Evolutionary conservation across 2,888 invertebrate species (phyloP).

Genomic region (Cheilosia vulpina): DNA sequence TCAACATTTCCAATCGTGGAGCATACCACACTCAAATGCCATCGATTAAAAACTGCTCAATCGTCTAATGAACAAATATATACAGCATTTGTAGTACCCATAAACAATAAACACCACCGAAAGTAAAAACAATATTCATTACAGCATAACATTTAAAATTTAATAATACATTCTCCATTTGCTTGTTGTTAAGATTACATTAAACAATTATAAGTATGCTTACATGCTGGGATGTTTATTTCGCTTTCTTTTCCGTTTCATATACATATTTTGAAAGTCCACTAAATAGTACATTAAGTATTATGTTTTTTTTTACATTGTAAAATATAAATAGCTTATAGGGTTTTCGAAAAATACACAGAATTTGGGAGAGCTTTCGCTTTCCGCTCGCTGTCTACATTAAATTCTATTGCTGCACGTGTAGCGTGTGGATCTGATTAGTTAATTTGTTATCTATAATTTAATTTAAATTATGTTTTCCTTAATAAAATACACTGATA

Average conservation of each 20-base stretch:
- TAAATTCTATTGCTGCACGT: conserved; percentile 22
- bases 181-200: conserved; percentile 35
- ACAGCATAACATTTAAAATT: conserved; percentile 67
- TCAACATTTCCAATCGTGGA: too few relatives aligned
- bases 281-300: conserved; percentile 39
- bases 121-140: conserved; percentile 41
- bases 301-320: conserved; percentile 31
- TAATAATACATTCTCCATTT: conserved; percentile 66
- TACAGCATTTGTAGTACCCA: background rate
- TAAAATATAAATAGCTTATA: conserved; percentile 69
- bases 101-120: background rate
- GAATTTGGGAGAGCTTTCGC: conserved; percentile 10
- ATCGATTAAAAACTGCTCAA: too few relatives aligned
- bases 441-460: conserved; percentile 18
- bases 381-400: conserved; percentile 31
- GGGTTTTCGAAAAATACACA: conserved; percentile 61
- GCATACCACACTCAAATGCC: too few relatives aligned
- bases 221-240: conserved; percentile 57
- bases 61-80: too few relatives aligned
- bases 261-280: conserved; percentile 15
- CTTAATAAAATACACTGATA: conserved; percentile 60
- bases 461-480: conserved; percentile 27
- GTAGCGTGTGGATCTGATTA: conserved; percentile 18
- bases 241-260: conserved; percentile 18
- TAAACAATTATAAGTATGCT: conserved; percentile 53